Evolutionary conservation across 1,140 invertebrate genomes (phyloP).

Genomic region (Camponotus floridanus): DNA sequence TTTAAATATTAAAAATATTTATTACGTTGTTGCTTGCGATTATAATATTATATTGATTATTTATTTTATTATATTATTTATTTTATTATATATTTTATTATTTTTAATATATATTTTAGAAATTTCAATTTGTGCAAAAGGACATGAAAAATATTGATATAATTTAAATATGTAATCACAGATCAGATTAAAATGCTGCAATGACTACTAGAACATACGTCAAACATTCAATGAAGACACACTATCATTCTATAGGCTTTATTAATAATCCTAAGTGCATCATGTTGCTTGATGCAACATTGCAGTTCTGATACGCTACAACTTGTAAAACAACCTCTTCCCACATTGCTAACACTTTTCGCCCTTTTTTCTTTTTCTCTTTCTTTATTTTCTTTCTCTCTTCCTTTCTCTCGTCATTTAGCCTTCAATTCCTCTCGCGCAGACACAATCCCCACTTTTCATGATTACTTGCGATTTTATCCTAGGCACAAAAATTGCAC

Average conservation of each 20-base stretch:
- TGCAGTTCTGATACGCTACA: slow-evolving; percentile 76
- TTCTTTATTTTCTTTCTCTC: slow-evolving; percentile 36
- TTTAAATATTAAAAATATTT: background rate
- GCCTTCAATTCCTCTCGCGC: slow-evolving; percentile 42
- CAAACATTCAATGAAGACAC: slow-evolving; percentile 51
- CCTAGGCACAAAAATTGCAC: slow-evolving; percentile 67
- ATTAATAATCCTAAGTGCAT: slow-evolving; percentile 84
- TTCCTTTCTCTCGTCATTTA: slow-evolving; percentile 50
- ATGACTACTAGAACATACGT: slow-evolving; percentile 27
- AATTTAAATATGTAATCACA: slow-evolving; percentile 20
- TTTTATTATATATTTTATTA: no score
- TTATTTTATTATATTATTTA: background rate
- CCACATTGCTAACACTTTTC: background rate
- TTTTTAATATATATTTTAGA: background rate
- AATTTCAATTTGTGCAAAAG: background rate
- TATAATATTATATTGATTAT: background rate
- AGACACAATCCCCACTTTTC: slow-evolving; percentile 69
- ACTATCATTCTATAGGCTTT: slow-evolving; percentile 72
- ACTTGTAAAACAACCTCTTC: slow-evolving; percentile 59
- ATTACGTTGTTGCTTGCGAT: background rate
- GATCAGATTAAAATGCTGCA: slow-evolving; percentile 23
- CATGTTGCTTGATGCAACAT: slow-evolving; percentile 76
- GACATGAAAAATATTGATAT: background rate
- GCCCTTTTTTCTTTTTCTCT: slow-evolving; percentile 35
- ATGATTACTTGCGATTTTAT: slow-evolving; percentile 80